Conservation (phyloP, 2,797 vertebrate genomes). For the Etheostoma perlongum region DNA sequence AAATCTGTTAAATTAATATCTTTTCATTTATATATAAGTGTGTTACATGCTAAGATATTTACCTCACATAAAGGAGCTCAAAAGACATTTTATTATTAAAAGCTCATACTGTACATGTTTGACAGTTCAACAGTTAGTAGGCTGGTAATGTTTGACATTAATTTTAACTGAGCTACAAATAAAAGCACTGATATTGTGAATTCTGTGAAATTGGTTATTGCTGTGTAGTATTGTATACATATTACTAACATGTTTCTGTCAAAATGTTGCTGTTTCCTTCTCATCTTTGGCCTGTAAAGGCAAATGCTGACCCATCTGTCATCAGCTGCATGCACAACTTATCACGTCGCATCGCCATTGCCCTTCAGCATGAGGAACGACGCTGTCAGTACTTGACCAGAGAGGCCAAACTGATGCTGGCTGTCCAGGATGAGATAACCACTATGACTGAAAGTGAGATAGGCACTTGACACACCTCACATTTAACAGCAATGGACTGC, state of each 20-base stretch:
- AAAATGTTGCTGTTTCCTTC: not conserved
- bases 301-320: constrained; percentile 93
- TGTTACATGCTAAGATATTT: not conserved
- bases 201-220: not conserved
- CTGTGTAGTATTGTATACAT: not conserved
- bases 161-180: not conserved
- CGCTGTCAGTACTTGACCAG: constrained; percentile 97
- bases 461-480: not conserved
- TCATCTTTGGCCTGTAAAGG: constrained; percentile 77
- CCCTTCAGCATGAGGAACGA: constrained; percentile 96
- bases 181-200: not conserved
- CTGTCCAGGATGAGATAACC: constrained; percentile 95
- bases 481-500: not conserved
- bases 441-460: constrained; percentile 92
- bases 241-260: not conserved
- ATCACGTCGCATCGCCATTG: constrained; percentile 94
- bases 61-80: not conserved
- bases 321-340: constrained; percentile 97
- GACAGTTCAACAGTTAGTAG: not conserved
- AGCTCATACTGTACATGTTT: not conserved
- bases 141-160: not conserved
- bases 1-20: not conserved
- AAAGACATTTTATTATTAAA: not conserved
- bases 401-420: constrained; percentile 98
- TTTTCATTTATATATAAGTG: not conserved